Evolutionary conservation across 2,888 invertebrate species (phyloP), one percentile per base, ranked within the genome.

Genomic region (Melanophora roralis): DNA sequence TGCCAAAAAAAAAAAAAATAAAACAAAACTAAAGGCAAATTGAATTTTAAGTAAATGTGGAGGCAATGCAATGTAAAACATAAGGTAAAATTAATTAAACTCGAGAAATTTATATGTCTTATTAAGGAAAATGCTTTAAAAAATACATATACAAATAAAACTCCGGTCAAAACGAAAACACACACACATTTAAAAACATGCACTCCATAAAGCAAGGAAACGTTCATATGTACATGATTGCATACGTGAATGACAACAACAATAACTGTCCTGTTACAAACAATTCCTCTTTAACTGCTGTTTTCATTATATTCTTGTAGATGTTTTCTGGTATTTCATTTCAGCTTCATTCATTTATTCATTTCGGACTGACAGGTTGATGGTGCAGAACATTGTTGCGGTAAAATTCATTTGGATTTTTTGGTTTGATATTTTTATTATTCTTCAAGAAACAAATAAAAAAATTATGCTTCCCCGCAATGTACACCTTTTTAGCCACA

Each of bases 351-450:
- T 47, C 49, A 36, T 55, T 68, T 53, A 51, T 68, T 76, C 38
- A 64, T 69, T 76, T 76, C 43, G 43, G 62, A 72, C 72, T 76
- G 80, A 80, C 80, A 80, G 76, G 80, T 80, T 80, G 80, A 80
- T 76, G 76, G 80, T 64, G 80, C 80, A 80, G 67, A 73, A 72
- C 80, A 80, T 68, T 73, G 80, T 69, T 72, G 80, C 62, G 76
- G 72, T 80, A 64, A 68, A 73, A 72, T 65, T 43, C 76, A 72
- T 49, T 72, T 76, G 72, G 67, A 73, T 51, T 59, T 64, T 51
- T 67, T n/a, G 27, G 74, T 67, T 67, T 11, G 40, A 32, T 51
- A 51, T 74, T 74, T 74, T 67, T 51, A 68, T 72, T 64, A 51
- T 53, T 49, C 57, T 64, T 57, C 60, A 62, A 53, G 51, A 51